Evolutionary conservation across 2,888 invertebrate species (phyloP), one percentile per base, ranked within the genome.

Genomic region (Stenichneumon culpator): DNA sequence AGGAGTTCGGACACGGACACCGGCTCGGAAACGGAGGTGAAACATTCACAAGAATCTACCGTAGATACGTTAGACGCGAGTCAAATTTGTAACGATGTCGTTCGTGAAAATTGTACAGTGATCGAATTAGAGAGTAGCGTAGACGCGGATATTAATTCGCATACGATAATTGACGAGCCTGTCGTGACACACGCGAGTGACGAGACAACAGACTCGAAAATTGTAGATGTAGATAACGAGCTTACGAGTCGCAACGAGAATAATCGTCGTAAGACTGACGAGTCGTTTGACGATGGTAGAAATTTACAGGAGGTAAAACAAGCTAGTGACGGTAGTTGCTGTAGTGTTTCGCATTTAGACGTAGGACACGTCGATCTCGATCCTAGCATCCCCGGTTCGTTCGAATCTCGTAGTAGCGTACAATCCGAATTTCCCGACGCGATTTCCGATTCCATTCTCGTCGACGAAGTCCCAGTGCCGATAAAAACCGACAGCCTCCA

Each of bases 1-100:
- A 94, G 95, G 63, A 95, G 95, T 89, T 94, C 95, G 84, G 88
- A 96, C 89, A 96, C 96, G 83, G 96, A 96, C 90, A 95, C 95
- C 44, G 96, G 96, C 91, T 96, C 96, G 80, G 96, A 97, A 94
- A 97, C 97, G 89, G 97, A 97, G 96, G 97, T 97, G 96, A 95
- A 95, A 94, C 91, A 90, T 87, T 90, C 86, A 80, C 79, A 88
- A 84, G 72, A 77, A 73, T 80, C 79, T 81, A 69, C 75, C 52
- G 72, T 79, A 79, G 75, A 77, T 32, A 16, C 32, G 47, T 67
- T 75, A 77, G 75, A 63, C 36, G 72, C 78, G 70, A 77, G 72
- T 32, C 72, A 72, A 28, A 75, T 73, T 60, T 57, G 68, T 73
- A 65, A 68, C 74, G 82, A 72, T 80, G 74, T 77, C 32, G 72